A percentile compares a stretch with the other conserved stretches of the same genome.
Evolutionary conservation across 2,113 vertebrate genomes (phyloP).

Genomic region (Alouatta palliata): DNA sequence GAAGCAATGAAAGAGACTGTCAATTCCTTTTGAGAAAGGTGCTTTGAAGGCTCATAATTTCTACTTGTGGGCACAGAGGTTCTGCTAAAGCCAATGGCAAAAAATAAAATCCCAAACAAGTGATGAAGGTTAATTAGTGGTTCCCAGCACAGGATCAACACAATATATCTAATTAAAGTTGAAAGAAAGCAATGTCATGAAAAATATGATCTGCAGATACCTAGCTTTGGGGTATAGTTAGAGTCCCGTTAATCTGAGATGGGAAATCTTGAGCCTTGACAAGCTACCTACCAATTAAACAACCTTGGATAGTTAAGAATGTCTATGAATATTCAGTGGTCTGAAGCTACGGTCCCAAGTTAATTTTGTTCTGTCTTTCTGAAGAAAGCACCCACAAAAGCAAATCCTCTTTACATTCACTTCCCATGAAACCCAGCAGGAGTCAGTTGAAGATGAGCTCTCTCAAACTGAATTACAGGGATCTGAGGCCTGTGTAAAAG

Average conservation of each 20-base stretch:
- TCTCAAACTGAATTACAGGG: background rate
- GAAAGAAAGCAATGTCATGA: background rate
- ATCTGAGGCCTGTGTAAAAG: background rate
- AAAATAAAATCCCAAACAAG: background rate
- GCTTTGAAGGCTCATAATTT: background rate
- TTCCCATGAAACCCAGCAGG: background rate
- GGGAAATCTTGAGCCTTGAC: background rate
- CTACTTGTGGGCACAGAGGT: background rate
- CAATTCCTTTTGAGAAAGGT: background rate
- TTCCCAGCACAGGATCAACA: background rate
- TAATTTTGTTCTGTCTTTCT: constrained; percentile 1
- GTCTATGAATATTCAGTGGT: background rate
- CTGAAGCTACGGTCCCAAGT: background rate
- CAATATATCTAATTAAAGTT: background rate
- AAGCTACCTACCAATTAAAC: constrained; percentile 23
- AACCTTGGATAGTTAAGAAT: background rate
- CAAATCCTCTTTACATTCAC: background rate
- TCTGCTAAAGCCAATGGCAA: background rate
- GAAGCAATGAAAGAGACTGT: background rate
- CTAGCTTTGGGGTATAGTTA: background rate
- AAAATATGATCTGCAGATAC: background rate
- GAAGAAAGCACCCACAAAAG: background rate
- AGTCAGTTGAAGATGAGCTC: background rate
- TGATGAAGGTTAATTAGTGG: background rate
- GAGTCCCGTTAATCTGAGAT: background rate